phyloP scores from a whole-genome alignment of 2,113 vertebrate genomes.

The Syrmaticus mikado region DNA sequence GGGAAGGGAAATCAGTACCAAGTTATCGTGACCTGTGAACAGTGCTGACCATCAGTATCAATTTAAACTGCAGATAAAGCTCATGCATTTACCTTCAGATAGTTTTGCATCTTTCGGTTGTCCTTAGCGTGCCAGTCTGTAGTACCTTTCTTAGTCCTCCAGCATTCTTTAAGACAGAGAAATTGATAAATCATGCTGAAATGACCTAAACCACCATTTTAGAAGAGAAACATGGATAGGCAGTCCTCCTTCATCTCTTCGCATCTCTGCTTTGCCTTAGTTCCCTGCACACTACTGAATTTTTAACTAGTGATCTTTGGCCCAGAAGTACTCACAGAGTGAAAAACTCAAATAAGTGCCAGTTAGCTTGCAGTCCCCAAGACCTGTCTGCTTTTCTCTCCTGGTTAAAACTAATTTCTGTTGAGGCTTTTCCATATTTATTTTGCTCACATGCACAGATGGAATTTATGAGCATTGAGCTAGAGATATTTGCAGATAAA shows the following conservation, averaged over 20 bases:
- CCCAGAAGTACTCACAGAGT: not conserved
- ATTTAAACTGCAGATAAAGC: not conserved
- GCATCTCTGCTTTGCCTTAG: not conserved
- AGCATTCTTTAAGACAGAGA: not conserved
- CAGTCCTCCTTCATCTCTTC: not conserved
- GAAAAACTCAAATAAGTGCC: not conserved
- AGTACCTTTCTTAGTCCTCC: not conserved
- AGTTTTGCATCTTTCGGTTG: not conserved
- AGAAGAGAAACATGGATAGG: not conserved
- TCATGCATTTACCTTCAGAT: not conserved
- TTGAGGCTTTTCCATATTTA: not conserved
- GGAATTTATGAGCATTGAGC: not conserved
- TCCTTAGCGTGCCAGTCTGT: not conserved
- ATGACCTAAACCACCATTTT: not conserved
- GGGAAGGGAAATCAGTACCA: not conserved
- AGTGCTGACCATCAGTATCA: not conserved
- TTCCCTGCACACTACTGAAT: not conserved
- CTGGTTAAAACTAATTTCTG: not conserved
- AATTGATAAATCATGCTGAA: not conserved
- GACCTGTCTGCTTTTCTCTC: not conserved
- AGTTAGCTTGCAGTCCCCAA: not conserved
- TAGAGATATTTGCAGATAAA: not conserved
- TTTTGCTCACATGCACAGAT: not conserved
- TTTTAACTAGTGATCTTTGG: conserved; percentile 19
- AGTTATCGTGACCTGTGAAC: not conserved